Conservation (phyloP, 2,888 invertebrate species). For the Tiliacea aurago region DNA sequence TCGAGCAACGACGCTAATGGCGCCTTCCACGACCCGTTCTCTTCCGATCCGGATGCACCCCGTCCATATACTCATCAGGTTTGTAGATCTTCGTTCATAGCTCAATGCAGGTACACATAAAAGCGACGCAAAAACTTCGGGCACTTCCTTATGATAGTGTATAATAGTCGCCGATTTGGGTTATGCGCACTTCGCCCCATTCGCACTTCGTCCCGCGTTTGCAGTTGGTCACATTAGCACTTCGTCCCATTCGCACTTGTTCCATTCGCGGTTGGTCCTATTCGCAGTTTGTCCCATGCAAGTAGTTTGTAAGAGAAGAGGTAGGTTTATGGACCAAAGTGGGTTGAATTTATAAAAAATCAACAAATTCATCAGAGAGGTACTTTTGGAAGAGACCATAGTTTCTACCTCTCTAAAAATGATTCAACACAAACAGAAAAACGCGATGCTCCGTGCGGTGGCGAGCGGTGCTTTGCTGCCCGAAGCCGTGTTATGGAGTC, state of each 20-base stretch:
- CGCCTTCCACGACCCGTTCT: slow-evolving; percentile 92
- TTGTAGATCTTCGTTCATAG: slow-evolving; percentile 6
- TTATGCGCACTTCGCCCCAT: too few relatives aligned
- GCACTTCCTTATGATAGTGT: background rate
- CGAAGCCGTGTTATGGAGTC: slow-evolving; percentile 98
- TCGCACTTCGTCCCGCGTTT: too few relatives aligned
- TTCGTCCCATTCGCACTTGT: too few relatives aligned
- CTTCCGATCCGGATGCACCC: slow-evolving; percentile 95
- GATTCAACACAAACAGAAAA: slow-evolving; percentile 88
- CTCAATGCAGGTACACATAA: background rate
- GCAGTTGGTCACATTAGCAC: too few relatives aligned
- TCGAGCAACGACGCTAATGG: slow-evolving; percentile 72
- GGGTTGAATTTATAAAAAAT: background rate
- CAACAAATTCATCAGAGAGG: background rate
- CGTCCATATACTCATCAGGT: slow-evolving; percentile 95
- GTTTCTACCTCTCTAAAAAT: background rate
- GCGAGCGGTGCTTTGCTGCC: slow-evolving; percentile 94
- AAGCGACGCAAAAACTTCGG: background rate
- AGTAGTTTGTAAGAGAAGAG: too few relatives aligned
- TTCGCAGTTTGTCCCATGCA: too few relatives aligned
- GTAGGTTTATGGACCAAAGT: too few relatives aligned
- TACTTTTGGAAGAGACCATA: background rate
- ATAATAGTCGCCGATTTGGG: background rate
- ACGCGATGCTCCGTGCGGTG: slow-evolving; percentile 94
- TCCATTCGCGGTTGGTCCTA: too few relatives aligned